Base-by-base conservation (phyloP, 2,888 invertebrate species). In the Spodoptera picta region DNA sequence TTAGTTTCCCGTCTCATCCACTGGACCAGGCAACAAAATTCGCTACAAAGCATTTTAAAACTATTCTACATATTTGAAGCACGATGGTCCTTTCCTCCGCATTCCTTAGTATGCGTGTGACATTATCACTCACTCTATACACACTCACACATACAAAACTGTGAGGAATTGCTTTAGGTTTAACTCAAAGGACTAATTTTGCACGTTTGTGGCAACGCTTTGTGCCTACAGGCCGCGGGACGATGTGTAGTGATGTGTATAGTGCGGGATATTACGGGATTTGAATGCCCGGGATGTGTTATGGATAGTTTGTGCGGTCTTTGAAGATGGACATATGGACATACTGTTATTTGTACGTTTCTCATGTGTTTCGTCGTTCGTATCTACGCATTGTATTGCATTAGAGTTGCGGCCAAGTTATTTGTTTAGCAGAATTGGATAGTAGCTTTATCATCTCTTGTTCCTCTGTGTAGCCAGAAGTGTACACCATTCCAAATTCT, bases 131-230 rank as follows among this genome's bases (percentile, higher is more conserved):
- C 44, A 69, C 59, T 51, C 57, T 49, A 48, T 58, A 43, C 53
- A 63, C 58, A 72, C 36, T 6, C 36, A 59, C 69, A 59, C 64
- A 44, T 56, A 57, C 46, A 57, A 19, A 72, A 72, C 73, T 60
- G 45, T 54, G 55, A 62, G 47, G 73, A 68, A 77, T 73, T 68
- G 60, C 61, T 51, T 75, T 62, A 77, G 75, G 69, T 77, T 77
- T 75, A 73, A 69, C 73, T 77, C 77, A 77, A 77, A 77, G 77
- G 77, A 60, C 45, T 49, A 67, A 75, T 77, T 77, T 75, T 63
- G 61, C 77, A 69, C 73, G 60, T 77, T 77, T 75, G 77, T 51
- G 75, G 75, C 27, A 27, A 56, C 48, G 52, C 65, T 70, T 70
- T 69, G 68, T 60, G 72, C 68, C 70, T 72, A 60, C 46, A 45